Evolutionary conservation across 2,888 invertebrate species (phyloP), one percentile per base, ranked within the genome.

Genomic region (Mythimna impura): DNA sequence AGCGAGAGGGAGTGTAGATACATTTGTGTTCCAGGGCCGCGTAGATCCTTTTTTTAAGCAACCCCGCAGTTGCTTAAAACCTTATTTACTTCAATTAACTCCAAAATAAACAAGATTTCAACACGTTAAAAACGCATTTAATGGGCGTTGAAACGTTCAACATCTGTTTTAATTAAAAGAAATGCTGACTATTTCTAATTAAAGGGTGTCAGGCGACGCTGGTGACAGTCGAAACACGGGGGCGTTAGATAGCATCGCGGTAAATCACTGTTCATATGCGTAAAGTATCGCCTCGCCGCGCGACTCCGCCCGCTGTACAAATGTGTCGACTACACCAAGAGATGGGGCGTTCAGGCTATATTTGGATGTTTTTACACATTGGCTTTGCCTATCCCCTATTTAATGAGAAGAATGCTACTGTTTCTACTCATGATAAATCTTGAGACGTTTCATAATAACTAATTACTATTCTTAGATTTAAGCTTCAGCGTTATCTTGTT

Each of bases 251-350:
- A 80, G 78, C 68, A 70, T 65, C 66, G 81, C 82, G 60, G 93
- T 95, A 94, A 94, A 95, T 95, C 93, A 94, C 89, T 75, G 82
- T 68, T 81, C 86, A 83, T 90, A 91, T 88, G 93, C 91, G 93
- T 92, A 93, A 93, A 94, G 91, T 92, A 89, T 87, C 86, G 87
- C 81, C 47, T 62, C 47, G 85, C 78, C 87, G 86, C 88, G 87
- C 81, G 86, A 88, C 89, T 82, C 86, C 87, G 87, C 87, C 88
- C 89, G 88, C 88, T 81, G 83, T 89, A 93, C 95, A 91, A 94
- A 94, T 93, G 92, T 94, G 94, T 94, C 92, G 93, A 94, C 95
- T 91, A 91, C 86, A 55, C 89, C 87, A 82, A 87, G 85, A 85
- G 89, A 92, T 89, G 88, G 90, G 91, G 89, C 87, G 89, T 80